These are phyloP conservation scores for Rostratula benghalensis DNA, from an alignment of 2,113 vertebrate genomes.

Conservation along the genomic window DNA sequence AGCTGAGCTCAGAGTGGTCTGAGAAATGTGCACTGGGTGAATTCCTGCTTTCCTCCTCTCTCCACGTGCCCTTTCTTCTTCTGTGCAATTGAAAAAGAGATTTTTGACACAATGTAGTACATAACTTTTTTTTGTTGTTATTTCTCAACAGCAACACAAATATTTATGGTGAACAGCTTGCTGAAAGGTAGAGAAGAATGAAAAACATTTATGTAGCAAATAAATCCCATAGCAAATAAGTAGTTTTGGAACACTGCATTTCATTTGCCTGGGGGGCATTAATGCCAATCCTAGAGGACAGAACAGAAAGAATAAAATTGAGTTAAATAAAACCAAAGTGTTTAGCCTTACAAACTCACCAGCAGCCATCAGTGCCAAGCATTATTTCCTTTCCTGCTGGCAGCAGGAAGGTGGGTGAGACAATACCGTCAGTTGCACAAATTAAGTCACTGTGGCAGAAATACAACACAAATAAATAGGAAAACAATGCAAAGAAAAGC, in stretches of 20 bases:
- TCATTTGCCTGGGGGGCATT: constrained; percentile 28
- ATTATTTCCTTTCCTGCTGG: constrained; percentile 58
- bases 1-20: background rate
- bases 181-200: constrained; percentile 26
- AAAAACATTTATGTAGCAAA: constrained; percentile 13
- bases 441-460: constrained; percentile 65
- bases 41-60: background rate
- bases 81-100: background rate
- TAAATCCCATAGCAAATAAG: constrained; percentile 30
- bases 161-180: background rate
- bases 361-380: constrained; percentile 40
- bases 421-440: constrained; percentile 26
- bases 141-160: background rate
- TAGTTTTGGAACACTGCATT: constrained; percentile 16
- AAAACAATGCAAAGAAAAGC: constrained; percentile 12
- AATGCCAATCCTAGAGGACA: constrained; percentile 26
- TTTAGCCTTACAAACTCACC: constrained; percentile 49
- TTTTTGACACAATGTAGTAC: background rate
- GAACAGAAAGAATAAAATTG: constrained; percentile 30
- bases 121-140: background rate
- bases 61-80: background rate
- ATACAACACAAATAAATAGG: constrained; percentile 38
- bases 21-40: background rate
- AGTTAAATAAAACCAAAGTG: constrained; percentile 52
- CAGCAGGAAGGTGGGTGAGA: constrained; percentile 55